These are phyloP conservation scores for Acanthosepion lycidas DNA, from an alignment of 2,888 invertebrate species.

Conservation along the genomic window DNA sequence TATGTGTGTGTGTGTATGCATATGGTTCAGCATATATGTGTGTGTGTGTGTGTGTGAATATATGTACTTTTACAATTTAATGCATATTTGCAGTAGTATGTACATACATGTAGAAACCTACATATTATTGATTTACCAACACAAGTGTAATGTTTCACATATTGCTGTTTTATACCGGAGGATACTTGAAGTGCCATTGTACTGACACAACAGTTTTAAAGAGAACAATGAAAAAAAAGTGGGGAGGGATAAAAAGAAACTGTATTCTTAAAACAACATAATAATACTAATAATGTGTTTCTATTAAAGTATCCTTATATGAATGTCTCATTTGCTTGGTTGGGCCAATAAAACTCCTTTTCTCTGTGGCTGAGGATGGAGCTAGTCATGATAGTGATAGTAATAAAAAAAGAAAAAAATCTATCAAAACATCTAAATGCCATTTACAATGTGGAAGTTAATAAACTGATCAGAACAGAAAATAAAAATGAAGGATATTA, in stretches of 20 bases:
- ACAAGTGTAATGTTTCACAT: constrained; percentile 1
- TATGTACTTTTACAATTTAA: not conserved
- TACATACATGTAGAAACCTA: not conserved
- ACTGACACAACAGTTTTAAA: not conserved
- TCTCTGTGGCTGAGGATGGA: not conserved
- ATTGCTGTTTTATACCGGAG: not conserved
- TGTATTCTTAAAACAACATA: not conserved
- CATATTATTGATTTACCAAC: not conserved
- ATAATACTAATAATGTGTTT: too few species aligned
- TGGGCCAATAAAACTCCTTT: not conserved
- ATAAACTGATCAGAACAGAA: not conserved
- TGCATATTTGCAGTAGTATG: not conserved
- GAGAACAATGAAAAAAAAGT: not conserved
- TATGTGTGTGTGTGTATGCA: too few species aligned
- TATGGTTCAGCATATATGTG: too few species aligned
- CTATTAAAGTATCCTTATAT: not conserved
- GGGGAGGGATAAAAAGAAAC: not conserved
- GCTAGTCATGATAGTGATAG: not conserved
- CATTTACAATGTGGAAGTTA: not conserved
- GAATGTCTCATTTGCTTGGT: not conserved
- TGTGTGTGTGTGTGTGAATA: not conserved
- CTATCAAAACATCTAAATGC: not conserved
- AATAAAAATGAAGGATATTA: constrained; percentile 21
- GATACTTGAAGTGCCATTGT: not conserved
- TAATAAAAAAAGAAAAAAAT: not conserved